These are phyloP conservation scores for Trematomus bernacchii DNA, from an alignment of 2,797 vertebrate species.

Conservation along the genomic window DNA sequence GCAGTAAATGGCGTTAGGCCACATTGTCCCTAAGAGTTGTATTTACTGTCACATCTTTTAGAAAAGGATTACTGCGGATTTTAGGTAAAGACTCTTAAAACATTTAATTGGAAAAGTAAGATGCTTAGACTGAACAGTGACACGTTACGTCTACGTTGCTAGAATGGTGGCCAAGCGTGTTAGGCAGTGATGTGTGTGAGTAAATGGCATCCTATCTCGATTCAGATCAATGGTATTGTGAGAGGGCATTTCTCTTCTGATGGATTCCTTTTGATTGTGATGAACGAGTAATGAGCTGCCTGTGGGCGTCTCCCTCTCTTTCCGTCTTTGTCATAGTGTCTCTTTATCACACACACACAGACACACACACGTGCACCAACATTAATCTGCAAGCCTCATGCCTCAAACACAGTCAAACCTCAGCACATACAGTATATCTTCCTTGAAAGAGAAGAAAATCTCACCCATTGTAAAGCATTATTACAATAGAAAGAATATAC, in stretches of 20 bases:
- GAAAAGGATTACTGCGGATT: slow-evolving; percentile 57
- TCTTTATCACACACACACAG: slow-evolving; percentile 17
- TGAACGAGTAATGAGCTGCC: slow-evolving; percentile 64
- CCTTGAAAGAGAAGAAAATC: slow-evolving; percentile 30
- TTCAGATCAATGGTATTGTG: slow-evolving; percentile 47
- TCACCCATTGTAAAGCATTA: slow-evolving; percentile 27
- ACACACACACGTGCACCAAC: slow-evolving; percentile 13
- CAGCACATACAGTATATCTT: slow-evolving; percentile 9
- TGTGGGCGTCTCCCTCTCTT: slow-evolving; percentile 41
- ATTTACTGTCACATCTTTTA: slow-evolving; percentile 59
- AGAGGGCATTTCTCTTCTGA: slow-evolving; percentile 58
- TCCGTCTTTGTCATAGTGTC: slow-evolving; percentile 53
- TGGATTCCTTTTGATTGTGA: slow-evolving; percentile 50
- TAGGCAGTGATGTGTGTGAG: slow-evolving; percentile 28
- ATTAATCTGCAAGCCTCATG: slow-evolving; percentile 12
- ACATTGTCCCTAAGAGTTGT: slow-evolving; percentile 33
- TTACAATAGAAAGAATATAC: slow-evolving; percentile 41
- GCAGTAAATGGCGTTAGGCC: slow-evolving; percentile 47
- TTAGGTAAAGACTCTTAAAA: slow-evolving; percentile 42
- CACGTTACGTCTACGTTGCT: slow-evolving; percentile 18
- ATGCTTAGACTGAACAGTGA: slow-evolving; percentile 21
- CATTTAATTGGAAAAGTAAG: slow-evolving; percentile 33
- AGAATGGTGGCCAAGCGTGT: neutral
- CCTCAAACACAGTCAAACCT: neutral
- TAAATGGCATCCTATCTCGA: slow-evolving; percentile 39